A percentile compares a stretch with the other conserved stretches of the same genome.
Conservation (phyloP, 37 sponge, comb jelly and placozoan genomes). For the Ephydatia muelleri region DNA sequence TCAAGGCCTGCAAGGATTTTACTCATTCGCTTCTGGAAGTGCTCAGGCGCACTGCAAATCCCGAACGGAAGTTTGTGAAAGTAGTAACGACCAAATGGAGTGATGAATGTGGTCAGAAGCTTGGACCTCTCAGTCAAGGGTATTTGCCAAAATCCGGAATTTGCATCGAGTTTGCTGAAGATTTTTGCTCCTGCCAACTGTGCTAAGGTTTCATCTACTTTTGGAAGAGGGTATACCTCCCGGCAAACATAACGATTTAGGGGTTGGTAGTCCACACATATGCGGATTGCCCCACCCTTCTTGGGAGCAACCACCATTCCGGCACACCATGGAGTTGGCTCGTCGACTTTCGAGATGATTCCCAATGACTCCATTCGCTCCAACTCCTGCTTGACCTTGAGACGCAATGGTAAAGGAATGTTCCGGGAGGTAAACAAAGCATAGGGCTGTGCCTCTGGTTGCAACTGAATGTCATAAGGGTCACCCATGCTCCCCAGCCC, state of each 20-base stretch:
- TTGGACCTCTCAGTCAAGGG: background rate
- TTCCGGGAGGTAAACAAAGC: slow-evolving; percentile 36
- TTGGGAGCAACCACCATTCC: slow-evolving; percentile 59
- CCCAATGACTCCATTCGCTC: slow-evolving; percentile 40
- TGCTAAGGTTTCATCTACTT: slow-evolving; percentile 58
- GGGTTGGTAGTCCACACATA: slow-evolving; percentile 54
- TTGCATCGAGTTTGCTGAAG: slow-evolving; percentile 57
- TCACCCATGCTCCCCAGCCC: slow-evolving; percentile 32
- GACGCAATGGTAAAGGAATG: slow-evolving; percentile 40
- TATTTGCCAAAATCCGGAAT: slow-evolving; percentile 3
- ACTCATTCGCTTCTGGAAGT: slow-evolving; percentile 42
- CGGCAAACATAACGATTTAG: slow-evolving; percentile 41
- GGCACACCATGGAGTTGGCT: slow-evolving; percentile 63
- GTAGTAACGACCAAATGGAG: background rate
- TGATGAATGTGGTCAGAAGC: slow-evolving; percentile 19
- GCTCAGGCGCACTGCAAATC: slow-evolving; percentile 34
- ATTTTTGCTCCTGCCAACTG: slow-evolving; percentile 54
- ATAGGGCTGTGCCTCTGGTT: slow-evolving; percentile 24
- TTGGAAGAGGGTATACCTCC: slow-evolving; percentile 56
- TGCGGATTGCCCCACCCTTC: slow-evolving; percentile 31
- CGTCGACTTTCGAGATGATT: slow-evolving; percentile 50
- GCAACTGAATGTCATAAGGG: slow-evolving; percentile 33
- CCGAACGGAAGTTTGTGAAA: slow-evolving; percentile 7
- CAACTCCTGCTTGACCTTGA: slow-evolving; percentile 26
- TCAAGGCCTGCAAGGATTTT: slow-evolving; percentile 25